A percentile compares a stretch with the other conserved stretches of the same genome.
phyloP scores from a whole-genome alignment of 2,888 invertebrate species.

The Bibio marci region DNA sequence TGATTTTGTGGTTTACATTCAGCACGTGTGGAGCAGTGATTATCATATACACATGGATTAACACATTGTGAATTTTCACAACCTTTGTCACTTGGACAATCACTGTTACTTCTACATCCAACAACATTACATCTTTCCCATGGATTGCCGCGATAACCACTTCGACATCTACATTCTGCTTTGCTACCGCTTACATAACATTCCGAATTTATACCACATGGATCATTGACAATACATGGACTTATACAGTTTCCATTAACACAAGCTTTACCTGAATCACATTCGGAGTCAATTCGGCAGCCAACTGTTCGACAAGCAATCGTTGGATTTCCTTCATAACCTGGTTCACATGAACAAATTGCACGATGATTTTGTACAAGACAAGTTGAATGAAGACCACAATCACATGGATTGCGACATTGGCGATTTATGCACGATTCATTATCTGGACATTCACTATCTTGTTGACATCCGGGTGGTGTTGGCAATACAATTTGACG shows the following conservation, averaged over 20 bases:
- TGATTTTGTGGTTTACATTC: conserved; percentile 70
- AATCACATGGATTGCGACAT: conserved; percentile 76
- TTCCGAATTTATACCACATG: conserved; percentile 69
- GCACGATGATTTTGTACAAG: conserved; percentile 69
- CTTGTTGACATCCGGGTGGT: conserved; percentile 57
- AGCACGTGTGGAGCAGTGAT: conserved; percentile 59
- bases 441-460: conserved; percentile 57
- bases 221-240: conserved; percentile 64
- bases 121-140: conserved; percentile 56
- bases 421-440: conserved; percentile 75
- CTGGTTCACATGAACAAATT: conserved; percentile 68
- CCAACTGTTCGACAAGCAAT: conserved; percentile 63
- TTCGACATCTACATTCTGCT: conserved; percentile 62
- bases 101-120: conserved; percentile 72
- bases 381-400: conserved; percentile 70
- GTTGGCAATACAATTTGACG: conserved; percentile 50
- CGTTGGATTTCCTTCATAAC: conserved; percentile 76
- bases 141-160: conserved; percentile 68
- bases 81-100: conserved; percentile 70
- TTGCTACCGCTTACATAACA: conserved; percentile 56
- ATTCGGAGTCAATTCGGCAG: conserved; percentile 68
- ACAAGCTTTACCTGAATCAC: conserved; percentile 67
- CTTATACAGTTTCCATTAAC: conserved; percentile 71
- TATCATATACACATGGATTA: conserved; percentile 63
- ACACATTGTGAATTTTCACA: conserved; percentile 76